phyloP scores from a whole-genome alignment of 2,797 vertebrate genomes.

The Picus viridis region DNA sequence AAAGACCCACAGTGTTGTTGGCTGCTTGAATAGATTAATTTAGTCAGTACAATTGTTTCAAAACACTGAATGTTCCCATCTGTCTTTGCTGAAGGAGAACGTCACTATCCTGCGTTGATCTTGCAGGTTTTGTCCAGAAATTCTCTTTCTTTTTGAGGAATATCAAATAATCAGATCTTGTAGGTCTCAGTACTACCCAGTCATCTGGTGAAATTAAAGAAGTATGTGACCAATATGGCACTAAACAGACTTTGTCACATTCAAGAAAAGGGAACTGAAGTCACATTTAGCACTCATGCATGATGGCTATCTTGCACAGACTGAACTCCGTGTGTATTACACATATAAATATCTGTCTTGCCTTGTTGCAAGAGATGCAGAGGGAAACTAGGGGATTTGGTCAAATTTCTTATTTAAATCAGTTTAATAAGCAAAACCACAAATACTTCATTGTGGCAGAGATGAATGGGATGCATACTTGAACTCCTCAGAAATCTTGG shows the following conservation, averaged over 20 bases:
- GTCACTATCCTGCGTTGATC: neutral
- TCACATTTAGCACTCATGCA: neutral
- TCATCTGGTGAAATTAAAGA: neutral
- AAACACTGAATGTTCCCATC: neutral
- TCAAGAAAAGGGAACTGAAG: neutral
- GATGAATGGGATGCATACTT: neutral
- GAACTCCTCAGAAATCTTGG: neutral
- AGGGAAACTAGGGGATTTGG: neutral
- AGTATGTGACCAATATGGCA: neutral
- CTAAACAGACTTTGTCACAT: neutral
- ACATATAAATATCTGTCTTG: neutral
- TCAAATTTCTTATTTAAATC: neutral
- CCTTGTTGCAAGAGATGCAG: neutral
- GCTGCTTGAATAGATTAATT: neutral
- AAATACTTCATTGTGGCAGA: neutral
- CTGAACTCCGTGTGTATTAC: neutral
- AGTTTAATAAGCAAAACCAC: neutral
- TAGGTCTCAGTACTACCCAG: neutral
- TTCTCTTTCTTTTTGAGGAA: neutral
- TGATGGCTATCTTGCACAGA: neutral
- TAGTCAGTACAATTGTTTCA: neutral
- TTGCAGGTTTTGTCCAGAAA: neutral
- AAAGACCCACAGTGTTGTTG: neutral
- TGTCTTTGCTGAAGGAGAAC: neutral
- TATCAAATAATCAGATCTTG: too few species aligned